Percentiles rank a stretch among this genome's conserved stretches.
phyloP scores from a whole-genome alignment of 2,888 invertebrate genomes.

The Eudasyphora cyanicolor region DNA sequence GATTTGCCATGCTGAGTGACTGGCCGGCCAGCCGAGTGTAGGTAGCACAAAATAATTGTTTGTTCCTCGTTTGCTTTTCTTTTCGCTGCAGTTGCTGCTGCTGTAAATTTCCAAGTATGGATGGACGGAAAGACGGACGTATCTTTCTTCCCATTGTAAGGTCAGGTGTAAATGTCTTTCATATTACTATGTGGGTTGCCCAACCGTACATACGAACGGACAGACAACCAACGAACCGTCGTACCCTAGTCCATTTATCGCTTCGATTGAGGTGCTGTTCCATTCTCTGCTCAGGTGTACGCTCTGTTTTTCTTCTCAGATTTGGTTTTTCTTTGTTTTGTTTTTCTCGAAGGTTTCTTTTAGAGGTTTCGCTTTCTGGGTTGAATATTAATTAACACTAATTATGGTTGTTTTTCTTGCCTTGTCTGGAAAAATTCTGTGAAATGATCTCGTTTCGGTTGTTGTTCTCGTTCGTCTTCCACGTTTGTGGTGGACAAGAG shows the following conservation, averaged over 20 bases:
- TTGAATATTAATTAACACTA: conserved; percentile 55
- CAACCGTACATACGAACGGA: background rate
- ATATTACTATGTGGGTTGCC: conserved; percentile 58
- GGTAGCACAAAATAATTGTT: conserved; percentile 18
- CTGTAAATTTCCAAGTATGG: conserved; percentile 14
- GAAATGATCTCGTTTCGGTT: conserved; percentile 10
- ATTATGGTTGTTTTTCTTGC: conserved; percentile 33
- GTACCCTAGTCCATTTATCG: background rate
- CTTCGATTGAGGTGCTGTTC: conserved; percentile 16
- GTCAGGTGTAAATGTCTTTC: conserved; percentile 60
- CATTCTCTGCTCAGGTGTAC: no score
- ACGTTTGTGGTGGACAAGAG: no score
- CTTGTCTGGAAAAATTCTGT: conserved; percentile 13
- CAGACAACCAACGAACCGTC: background rate
- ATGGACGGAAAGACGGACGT: no score
- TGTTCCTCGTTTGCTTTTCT: background rate
- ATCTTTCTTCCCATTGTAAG: conserved; percentile 38
- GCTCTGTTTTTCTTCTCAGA: conserved; percentile 1
- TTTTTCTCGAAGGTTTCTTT: conserved; percentile 3
- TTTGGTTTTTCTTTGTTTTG: conserved; percentile 15
- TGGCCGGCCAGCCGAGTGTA: no score
- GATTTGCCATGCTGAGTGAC: conserved; percentile 17
- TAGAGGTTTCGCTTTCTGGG: conserved; percentile 37
- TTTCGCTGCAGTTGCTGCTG: conserved; percentile 39
- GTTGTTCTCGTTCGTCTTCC: conserved; percentile 11